Conservation (phyloP, 2,797 vertebrate genomes). For the Galagoides demidoff region DNA sequence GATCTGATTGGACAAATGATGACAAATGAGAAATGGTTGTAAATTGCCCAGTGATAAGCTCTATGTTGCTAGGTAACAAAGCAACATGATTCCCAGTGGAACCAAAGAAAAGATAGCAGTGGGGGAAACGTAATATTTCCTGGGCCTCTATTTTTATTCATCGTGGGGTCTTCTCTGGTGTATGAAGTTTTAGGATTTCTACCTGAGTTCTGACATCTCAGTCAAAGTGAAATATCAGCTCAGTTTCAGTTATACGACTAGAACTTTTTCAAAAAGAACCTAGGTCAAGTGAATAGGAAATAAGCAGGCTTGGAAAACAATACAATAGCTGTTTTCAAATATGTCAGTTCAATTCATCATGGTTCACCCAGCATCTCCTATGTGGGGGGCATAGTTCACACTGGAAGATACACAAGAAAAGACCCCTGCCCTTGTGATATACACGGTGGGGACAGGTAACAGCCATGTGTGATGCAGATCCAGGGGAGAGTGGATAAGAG, state of each 20-base stretch:
- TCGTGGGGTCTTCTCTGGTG: neutral
- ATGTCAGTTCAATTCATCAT: neutral
- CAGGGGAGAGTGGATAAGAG: neutral
- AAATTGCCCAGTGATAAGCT: slow-evolving; percentile 83
- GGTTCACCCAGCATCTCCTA: neutral
- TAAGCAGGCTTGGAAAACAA: neutral
- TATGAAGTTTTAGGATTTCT: slow-evolving; percentile 59
- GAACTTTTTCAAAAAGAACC: neutral
- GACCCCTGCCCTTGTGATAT: neutral
- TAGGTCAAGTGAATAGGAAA: neutral
- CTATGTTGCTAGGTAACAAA: slow-evolving; percentile 88
- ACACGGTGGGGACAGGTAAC: neutral
- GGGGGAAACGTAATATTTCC: slow-evolving; percentile 6
- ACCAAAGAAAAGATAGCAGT: slow-evolving; percentile 67
- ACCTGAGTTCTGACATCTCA: neutral
- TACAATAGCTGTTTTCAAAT: neutral
- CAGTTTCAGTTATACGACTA: neutral
- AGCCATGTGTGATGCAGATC: neutral
- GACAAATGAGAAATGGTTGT: slow-evolving; percentile 87
- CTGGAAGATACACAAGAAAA: neutral
- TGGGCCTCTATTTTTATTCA: neutral
- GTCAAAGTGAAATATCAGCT: slow-evolving; percentile 18
- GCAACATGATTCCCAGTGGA: slow-evolving; percentile 81
- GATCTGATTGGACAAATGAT: slow-evolving; percentile 89
- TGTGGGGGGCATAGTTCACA: neutral